Evolutionary conservation across 1,140 invertebrate genomes (phyloP), one percentile per base, ranked within the genome.

Genomic region (Brachystomella parvula): DNA sequence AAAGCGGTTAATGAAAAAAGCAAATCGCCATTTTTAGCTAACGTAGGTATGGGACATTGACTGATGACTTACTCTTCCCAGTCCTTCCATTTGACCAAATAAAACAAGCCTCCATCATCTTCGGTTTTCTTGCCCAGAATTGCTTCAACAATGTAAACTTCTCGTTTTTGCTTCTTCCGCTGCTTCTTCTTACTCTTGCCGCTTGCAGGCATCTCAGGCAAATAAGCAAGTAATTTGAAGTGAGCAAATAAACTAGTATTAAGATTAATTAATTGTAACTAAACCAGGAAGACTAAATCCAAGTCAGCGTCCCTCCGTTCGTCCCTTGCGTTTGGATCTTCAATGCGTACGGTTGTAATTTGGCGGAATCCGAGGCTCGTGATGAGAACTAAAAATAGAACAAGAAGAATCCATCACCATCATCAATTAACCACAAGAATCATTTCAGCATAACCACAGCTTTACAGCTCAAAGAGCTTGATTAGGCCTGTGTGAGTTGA

Each of bases 11-110:
- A 44, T 44, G 39, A 15, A 24, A 53, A 53, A 12, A 15, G 12
- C 6, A 24, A 53, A 6, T 53, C 12, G 12, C 6, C 49, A 19
- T 9, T 53, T 9, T 24, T 15, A 17, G 3, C 49, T 6, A 53
- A 19, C 24, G 6, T 24, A 15, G 24, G 12, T 9, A 53, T 17
- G 9, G 9, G 9, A 19, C 9, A 24, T 6, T 26, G 24, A 53
- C 6, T 17, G 21, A 15, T 9, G 12, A 6, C 21, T 53, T 53
- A 53, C 49, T 53, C 12, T 19, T 12, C 12, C 49, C 49, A 53
- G 49, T 53, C 49, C 24, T 53, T 53, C 49, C 49, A 53, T 53
- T 53, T 53, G 49, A 53, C 49, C 49, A 53, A 24, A 26, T 53
- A n/a, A n/a, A n/a, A 53, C 49, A 19, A 12, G 12, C 6, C 9